These are phyloP conservation scores for Diplazon laetatorius DNA, from an alignment of 2,888 invertebrate genomes.

Conservation along the genomic window DNA sequence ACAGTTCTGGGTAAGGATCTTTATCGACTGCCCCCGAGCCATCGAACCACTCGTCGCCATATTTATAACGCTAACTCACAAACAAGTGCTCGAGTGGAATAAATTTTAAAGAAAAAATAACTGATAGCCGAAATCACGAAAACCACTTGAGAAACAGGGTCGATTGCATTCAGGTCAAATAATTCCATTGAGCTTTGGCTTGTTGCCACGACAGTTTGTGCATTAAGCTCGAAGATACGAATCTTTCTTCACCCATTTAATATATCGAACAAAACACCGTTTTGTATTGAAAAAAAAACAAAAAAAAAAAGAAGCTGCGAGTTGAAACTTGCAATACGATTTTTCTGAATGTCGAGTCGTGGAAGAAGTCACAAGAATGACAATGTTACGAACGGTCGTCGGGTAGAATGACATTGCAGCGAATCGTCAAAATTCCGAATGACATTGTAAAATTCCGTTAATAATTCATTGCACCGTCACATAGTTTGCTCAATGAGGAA, in stretches of 20 bases:
- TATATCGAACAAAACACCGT: conserved; percentile 46
- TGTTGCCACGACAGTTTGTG: conserved; percentile 46
- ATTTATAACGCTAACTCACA: background rate
- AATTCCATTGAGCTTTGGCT: conserved; percentile 66
- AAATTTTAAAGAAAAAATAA: conserved; percentile 1
- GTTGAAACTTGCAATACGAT: too few relatives aligned
- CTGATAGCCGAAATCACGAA: conserved; percentile 15
- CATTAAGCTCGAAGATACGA: conserved; percentile 51
- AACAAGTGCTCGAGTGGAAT: background rate
- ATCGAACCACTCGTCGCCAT: background rate
- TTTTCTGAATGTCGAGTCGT: too few relatives aligned
- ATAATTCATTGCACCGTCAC: too few relatives aligned
- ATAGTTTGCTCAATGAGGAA: too few relatives aligned
- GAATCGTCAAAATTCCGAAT: too few relatives aligned
- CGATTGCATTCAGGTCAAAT: conserved; percentile 61
- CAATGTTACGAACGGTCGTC: too few relatives aligned
- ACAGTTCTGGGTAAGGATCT: conserved; percentile 88
- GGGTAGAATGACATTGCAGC: too few relatives aligned
- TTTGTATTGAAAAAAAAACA: conserved; percentile 34
- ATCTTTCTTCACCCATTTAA: conserved; percentile 46
- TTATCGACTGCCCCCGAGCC: background rate
- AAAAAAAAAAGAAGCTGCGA: background rate
- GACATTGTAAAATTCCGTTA: too few relatives aligned
- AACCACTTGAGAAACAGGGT: conserved; percentile 39
- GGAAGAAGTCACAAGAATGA: too few relatives aligned